Base-by-base conservation (phyloP, 2,113 vertebrate genomes). In the Triplophysa siluroides region DNA sequence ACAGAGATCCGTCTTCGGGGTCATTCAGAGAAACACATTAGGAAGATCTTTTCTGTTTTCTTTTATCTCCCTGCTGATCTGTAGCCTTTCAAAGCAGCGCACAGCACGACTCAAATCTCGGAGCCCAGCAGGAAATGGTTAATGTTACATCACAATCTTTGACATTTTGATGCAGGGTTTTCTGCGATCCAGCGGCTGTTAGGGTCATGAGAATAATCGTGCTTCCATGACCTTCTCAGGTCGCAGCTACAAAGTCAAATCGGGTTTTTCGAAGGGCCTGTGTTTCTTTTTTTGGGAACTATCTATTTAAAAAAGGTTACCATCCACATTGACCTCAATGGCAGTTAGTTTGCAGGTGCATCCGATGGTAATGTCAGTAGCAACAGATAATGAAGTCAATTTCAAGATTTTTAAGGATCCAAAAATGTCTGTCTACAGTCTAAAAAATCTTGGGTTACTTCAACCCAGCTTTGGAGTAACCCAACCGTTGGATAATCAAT, bases 21-120 rank as follows among this genome's bases (percentile, higher is more conserved):
- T 76, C 50, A 71, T 78, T 67, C 62, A 58, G 65, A 45, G 16
- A 73, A 75, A 67, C 70, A 80, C 61, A 75, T 80, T 80, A 67
- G 41, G 7, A 70, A 24, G 61, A 52, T 62, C n/a, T 69, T 65
- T 79, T 43, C 64, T 41, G 54, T 74, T 68, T 41, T 52, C 75
- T 71, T 63, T 50, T 56, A 74, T 84, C 76, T 76, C 47, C 18
- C 56, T 10, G 14, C 47, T 75, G 79, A 78, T 75, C 63, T 60
- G 56, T 19, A 52, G 50, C 50, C 56, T 6, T 56, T 64, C 67
- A 52, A 54, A 66, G 19, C 38, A 21, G 11, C 45, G 16, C 60
- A 41, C 9, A 26, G 29, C 45, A 58, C 13, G 67, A 71, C 64
- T 71, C 16, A 2, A 29, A 33, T 29, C 69, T 54, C 45, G 52